A percentile compares a stretch with the other conserved stretches of the same genome.
These are phyloP conservation scores for Dryomyza anilis DNA, from an alignment of 2,888 invertebrate genomes.

Conservation along the genomic window DNA sequence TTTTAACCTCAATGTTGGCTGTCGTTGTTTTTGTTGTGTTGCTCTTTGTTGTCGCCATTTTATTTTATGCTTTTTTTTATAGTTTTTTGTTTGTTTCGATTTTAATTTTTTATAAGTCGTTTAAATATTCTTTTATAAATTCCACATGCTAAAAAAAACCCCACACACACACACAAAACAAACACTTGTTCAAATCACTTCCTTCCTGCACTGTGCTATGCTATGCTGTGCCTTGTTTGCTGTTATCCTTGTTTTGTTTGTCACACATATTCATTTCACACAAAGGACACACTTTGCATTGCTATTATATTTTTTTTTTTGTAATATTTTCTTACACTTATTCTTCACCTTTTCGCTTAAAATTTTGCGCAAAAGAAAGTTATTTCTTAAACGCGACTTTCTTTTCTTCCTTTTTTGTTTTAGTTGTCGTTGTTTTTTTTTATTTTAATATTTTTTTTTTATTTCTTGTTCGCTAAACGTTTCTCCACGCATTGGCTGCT, in stretches of 20 bases:
- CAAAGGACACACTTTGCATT: neutral
- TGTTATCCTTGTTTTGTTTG: slow-evolving; percentile 1
- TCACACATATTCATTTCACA: neutral
- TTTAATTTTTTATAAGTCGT: neutral
- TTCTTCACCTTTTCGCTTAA: slow-evolving; percentile 12
- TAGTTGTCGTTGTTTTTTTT: slow-evolving; percentile 6
- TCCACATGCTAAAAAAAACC: neutral
- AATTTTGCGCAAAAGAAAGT: neutral
- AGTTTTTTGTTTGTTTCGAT: neutral
- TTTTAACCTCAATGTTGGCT: slow-evolving; percentile 1
- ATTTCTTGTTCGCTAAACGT: neutral
- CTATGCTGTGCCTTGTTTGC: neutral
- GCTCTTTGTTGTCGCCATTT: neutral
- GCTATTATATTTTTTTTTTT: neutral
- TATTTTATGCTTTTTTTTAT: neutral
- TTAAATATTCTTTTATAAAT: neutral
- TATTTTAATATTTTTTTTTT: slow-evolving; percentile 1
- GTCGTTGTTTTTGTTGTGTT: neutral
- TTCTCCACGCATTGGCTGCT: neutral
- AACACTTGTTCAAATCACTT: slow-evolving; percentile 18
- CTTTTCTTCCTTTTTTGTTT: slow-evolving; percentile 16
- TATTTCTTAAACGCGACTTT: neutral
- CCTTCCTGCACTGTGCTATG: neutral
- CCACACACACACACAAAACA: neutral
- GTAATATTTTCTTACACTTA: neutral